These are phyloP conservation scores for Jacana jacana DNA, from an alignment of 2,113 vertebrate species.

Conservation along the genomic window DNA sequence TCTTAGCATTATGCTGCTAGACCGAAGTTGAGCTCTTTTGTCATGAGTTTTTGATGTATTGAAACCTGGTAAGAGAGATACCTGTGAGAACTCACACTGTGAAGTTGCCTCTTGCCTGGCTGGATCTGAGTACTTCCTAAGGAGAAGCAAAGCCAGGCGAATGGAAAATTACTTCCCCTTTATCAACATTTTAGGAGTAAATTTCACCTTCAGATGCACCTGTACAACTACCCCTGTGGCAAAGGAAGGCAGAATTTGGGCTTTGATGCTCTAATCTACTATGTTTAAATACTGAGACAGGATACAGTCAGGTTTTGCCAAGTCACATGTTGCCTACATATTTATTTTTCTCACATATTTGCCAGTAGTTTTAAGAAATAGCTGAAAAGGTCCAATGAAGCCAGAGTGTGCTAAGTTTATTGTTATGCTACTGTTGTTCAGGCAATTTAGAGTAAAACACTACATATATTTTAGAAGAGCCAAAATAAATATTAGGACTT, in stretches of 20 bases:
- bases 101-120: neutral
- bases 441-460: neutral
- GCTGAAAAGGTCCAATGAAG: neutral
- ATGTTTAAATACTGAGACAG: neutral
- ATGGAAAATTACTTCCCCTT: constrained; percentile 40
- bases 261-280: neutral
- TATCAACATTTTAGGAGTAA: neutral
- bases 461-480: neutral
- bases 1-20: neutral
- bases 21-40: neutral
- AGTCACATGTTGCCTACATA: neutral
- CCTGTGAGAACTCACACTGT: neutral
- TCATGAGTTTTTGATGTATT: neutral
- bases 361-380: neutral
- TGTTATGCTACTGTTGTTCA: neutral
- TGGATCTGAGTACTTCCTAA: neutral
- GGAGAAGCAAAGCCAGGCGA: constrained; percentile 14
- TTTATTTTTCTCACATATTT: neutral
- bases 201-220: neutral
- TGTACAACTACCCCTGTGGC: neutral
- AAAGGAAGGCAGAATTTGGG: neutral
- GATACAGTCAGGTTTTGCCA: neutral
- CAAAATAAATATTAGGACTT: neutral
- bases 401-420: neutral
- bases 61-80: constrained; percentile 11